phyloP scores from a whole-genome alignment of 2,797 vertebrate species.

The Gymnothorax javanicus region DNA sequence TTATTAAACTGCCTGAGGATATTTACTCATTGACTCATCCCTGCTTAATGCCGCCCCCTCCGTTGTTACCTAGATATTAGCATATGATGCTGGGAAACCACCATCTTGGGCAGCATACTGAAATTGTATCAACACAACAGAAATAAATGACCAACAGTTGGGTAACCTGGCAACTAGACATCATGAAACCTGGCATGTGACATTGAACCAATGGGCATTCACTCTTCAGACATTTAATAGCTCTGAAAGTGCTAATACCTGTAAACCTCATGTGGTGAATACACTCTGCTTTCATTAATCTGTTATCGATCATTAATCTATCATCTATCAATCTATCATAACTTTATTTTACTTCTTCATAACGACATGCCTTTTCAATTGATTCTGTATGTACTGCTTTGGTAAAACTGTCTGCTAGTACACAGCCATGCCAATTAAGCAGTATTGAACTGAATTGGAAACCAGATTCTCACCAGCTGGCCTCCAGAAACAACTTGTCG shows the following conservation, averaged over 20 bases:
- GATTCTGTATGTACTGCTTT: no score
- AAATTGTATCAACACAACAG: neutral
- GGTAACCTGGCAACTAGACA: neutral
- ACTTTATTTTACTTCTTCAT: no score
- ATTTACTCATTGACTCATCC: neutral
- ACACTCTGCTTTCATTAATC: no score
- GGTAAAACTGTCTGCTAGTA: no score
- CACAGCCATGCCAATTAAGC: neutral
- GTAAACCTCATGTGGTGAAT: constrained; percentile 22
- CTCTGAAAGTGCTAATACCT: constrained; percentile 41
- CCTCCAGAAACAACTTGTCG: constrained; percentile 19
- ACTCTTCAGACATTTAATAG: constrained; percentile 39
- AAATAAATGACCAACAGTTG: no score
- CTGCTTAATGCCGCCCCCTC: neutral
- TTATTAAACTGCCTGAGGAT: no score
- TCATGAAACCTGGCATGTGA: constrained; percentile 53
- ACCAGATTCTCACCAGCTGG: neutral
- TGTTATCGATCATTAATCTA: no score
- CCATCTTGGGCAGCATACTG: no score
- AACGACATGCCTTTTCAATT: no score
- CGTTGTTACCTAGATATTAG: neutral
- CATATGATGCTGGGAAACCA: neutral
- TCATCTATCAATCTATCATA: no score
- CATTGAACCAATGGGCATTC: constrained; percentile 52
- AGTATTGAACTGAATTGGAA: neutral